Evolutionary conservation across 2,888 invertebrate genomes (phyloP), one percentile per base, ranked within the genome.

Genomic region (Ophraella communa): DNA sequence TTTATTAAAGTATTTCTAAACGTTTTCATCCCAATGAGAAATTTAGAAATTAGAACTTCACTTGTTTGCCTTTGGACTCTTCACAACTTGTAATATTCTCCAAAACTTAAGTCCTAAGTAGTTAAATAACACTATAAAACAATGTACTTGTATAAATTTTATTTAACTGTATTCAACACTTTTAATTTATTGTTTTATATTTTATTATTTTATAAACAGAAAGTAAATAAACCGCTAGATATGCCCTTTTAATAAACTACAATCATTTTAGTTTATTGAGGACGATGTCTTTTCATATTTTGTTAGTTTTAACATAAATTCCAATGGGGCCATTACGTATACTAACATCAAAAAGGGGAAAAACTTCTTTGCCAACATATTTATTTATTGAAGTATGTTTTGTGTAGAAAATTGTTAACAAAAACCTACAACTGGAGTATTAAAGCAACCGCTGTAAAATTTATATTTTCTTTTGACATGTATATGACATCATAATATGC

Each of bases 281-380:
- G 39, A 5, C 17, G 39, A 39, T 17, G 39, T 5, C 17, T 7
- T 39, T 39, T 14, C 14, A 39, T 17, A 39, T 4, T 39, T 39
- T 7, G 4, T 7, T 39, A 30, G 14, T 11, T 24, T 52, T 17
- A 33, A 30, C 20, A 60, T 44, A 27, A 20, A 60, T 52, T 60
- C 60, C 27, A 44, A 21, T 60, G 60, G 60, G 60, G 60, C 60
- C 60, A 60, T 60, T 60, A 27, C 30, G 60, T 60, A 60, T 53
- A 60, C 60, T 53, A 53, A 42, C 44, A 51, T 30, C 51, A 3
- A 35, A 35, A 35, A 7, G 39, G 7, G 3, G 2, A 39, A 39
- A 39, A 17, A n/a, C 7, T 17, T 39, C 17, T 39, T 39, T 14
- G 14, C 5, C 14, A 39, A 39, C 7, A 14, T 14, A 17, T 17